These are phyloP conservation scores for Hypothenemus hampei DNA, from an alignment of 1,140 invertebrate genomes.

Conservation along the genomic window DNA sequence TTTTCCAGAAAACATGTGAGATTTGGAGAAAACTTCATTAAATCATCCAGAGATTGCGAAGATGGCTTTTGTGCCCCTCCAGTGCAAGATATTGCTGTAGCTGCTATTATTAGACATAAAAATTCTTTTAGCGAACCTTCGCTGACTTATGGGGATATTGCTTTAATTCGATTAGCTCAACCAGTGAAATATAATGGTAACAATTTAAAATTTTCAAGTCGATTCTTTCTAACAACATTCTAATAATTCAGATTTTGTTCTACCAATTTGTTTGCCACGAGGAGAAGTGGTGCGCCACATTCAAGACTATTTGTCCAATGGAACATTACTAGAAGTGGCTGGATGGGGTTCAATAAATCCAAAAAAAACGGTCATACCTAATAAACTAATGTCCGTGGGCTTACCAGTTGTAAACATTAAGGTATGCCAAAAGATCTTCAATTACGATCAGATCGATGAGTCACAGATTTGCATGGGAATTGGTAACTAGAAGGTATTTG, in stretches of 20 bases:
- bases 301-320: not conserved
- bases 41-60: conserved; percentile 54
- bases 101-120: conserved; percentile 49
- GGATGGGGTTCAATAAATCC: conserved; percentile 25
- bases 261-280: conserved; percentile 28
- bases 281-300: not conserved
- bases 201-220: not conserved
- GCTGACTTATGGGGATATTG: conserved; percentile 44
- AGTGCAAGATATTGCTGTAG: conserved; percentile 52
- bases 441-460: not conserved
- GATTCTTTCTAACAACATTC: not conserved
- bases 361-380: not conserved
- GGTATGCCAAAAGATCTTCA: conserved; percentile 15
- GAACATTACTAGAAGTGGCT: conserved; percentile 12
- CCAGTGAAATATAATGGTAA: conserved; percentile 46
- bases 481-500: no score
- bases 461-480: conserved; percentile 12
- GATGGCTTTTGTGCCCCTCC: conserved; percentile 51
- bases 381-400: conserved; percentile 26
- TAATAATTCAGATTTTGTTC: conserved; percentile 23
- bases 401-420: conserved; percentile 19
- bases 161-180: conserved; percentile 48
- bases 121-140: conserved; percentile 16
- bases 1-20: conserved; percentile 42
- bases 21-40: conserved; percentile 55